A percentile compares a stretch with the other conserved stretches of the same genome.
phyloP scores from a whole-genome alignment of 2,888 invertebrate species.

The Drosophila anomalata region DNA sequence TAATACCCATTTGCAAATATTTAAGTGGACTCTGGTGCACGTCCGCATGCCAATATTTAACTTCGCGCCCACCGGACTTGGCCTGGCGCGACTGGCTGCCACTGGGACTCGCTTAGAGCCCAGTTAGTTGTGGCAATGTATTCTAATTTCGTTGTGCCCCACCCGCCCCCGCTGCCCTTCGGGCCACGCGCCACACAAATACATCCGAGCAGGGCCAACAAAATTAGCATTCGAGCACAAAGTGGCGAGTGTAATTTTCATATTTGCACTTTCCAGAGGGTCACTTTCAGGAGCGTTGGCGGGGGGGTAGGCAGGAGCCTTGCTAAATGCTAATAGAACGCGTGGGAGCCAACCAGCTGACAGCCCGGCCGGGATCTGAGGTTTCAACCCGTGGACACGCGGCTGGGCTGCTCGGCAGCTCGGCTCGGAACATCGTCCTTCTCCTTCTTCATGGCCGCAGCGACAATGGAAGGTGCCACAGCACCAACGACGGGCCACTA shows the following conservation, averaged over 20 bases:
- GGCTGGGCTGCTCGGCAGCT: not conserved
- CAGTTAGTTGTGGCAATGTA: slow-evolving; percentile 61
- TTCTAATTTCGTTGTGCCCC: slow-evolving; percentile 59
- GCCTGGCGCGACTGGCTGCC: not conserved
- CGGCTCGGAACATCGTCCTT: slow-evolving; percentile 10
- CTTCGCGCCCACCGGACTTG: slow-evolving; percentile 48
- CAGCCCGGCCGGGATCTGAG: not conserved
- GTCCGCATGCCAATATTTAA: slow-evolving; percentile 49
- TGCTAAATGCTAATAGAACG: slow-evolving; percentile 26
- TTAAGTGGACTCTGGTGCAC: slow-evolving; percentile 7
- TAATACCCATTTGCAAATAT: slow-evolving; percentile 1
- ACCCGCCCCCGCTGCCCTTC: not conserved
- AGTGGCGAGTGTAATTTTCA: slow-evolving; percentile 54
- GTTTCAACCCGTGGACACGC: slow-evolving; percentile 2
- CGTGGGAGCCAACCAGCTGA: slow-evolving; percentile 15
- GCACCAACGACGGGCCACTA: not conserved
- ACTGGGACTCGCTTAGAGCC: slow-evolving; percentile 56
- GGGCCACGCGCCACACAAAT: not conserved
- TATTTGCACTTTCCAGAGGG: slow-evolving; percentile 31
- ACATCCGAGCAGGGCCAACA: slow-evolving; percentile 2
- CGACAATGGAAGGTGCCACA: slow-evolving; percentile 1
- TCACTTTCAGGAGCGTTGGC: not conserved
- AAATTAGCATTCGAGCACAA: slow-evolving; percentile 60
- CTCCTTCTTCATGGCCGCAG: slow-evolving; percentile 9
- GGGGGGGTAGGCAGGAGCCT: not conserved